A percentile compares a stretch with the other conserved stretches of the same genome.
Conservation (phyloP, 2,797 vertebrate genomes). For the Macropus fuliginosus region DNA sequence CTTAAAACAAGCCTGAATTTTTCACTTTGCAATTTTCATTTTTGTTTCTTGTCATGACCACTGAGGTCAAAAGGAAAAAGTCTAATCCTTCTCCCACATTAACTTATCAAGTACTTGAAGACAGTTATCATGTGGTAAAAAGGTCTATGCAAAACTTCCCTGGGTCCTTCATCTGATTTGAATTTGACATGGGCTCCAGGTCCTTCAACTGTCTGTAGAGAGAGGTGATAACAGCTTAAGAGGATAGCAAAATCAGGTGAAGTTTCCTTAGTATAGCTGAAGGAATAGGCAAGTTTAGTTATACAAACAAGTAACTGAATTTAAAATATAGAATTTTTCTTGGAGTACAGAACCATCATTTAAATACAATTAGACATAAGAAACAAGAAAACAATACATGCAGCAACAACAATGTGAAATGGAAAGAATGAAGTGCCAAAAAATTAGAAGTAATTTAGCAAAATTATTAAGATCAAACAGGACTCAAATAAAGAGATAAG, state of each 20-base stretch:
- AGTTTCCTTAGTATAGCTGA: background rate
- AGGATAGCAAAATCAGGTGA: background rate
- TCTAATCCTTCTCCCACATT: background rate
- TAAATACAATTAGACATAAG: background rate
- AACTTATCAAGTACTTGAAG: background rate
- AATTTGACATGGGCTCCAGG: background rate
- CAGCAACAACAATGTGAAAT: background rate
- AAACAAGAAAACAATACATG: background rate
- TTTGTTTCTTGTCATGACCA: background rate
- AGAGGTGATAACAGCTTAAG: background rate
- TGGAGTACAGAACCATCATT: background rate
- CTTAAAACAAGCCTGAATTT: background rate
- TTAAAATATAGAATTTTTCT: background rate
- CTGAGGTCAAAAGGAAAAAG: background rate
- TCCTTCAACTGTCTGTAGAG: background rate
- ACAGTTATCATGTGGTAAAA: background rate
- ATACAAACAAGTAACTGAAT: background rate
- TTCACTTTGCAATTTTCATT: background rate
- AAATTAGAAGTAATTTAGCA: background rate
- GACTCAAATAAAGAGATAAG: too few relatives aligned
- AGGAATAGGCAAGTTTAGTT: background rate
- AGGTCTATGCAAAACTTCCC: background rate
- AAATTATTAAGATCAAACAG: background rate
- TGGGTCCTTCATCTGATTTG: background rate
- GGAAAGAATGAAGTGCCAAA: background rate